Conservation (phyloP, 2,888 invertebrate species). For the Ochropleura plecta region DNA sequence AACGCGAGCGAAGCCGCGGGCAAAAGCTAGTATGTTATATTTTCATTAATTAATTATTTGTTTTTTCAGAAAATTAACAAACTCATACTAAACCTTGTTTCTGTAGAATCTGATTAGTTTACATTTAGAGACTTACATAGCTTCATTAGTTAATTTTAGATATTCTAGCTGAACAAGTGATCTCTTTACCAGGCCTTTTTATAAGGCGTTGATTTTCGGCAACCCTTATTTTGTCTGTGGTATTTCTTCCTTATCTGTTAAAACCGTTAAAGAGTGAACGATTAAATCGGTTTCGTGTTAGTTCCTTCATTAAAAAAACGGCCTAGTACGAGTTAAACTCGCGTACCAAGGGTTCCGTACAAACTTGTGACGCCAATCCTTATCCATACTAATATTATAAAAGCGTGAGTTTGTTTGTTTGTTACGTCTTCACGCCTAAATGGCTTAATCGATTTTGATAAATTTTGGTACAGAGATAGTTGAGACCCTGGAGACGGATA, state of each 20-base stretch:
- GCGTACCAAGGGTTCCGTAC: too few species aligned
- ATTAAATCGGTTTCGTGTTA: neutral
- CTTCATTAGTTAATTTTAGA: neutral
- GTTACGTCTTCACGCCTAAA: too few species aligned
- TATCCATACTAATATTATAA: too few species aligned
- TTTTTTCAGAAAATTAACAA: neutral
- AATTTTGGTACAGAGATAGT: too few species aligned
- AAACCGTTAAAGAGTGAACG: neutral
- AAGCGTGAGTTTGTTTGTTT: too few species aligned
- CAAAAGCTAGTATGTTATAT: neutral
- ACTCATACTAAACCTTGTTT: neutral
- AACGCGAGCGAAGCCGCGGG: too few species aligned
- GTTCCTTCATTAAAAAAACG: neutral
- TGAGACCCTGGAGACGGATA: too few species aligned
- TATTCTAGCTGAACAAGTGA: neutral
- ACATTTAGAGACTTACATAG: too few species aligned
- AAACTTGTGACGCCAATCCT: too few species aligned
- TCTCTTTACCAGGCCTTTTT: neutral
- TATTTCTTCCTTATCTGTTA: neutral
- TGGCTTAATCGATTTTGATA: too few species aligned
- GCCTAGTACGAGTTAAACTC: too few species aligned
- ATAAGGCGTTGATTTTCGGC: neutral
- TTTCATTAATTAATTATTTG: neutral
- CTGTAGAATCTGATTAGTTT: neutral
- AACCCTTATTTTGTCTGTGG: neutral